Evolutionary conservation across 2,797 vertebrate genomes (phyloP).

Genomic region (Thunnus albacares): DNA sequence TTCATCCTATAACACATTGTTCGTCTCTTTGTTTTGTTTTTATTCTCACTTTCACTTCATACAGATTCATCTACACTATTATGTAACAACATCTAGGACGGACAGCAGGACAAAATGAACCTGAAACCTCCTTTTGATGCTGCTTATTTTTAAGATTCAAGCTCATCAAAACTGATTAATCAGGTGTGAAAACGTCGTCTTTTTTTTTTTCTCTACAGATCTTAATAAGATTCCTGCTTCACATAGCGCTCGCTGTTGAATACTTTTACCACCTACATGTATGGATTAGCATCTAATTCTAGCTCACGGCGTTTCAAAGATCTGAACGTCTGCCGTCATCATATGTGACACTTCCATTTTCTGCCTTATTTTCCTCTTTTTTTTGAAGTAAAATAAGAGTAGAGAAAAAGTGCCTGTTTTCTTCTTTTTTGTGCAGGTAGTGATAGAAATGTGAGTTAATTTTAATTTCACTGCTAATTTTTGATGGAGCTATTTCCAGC

Average conservation of each 20-base stretch:
- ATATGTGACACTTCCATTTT: constrained; percentile 3
- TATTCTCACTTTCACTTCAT: too few relatives aligned
- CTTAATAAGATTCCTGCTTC: constrained; percentile 1
- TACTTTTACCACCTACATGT: constrained; percentile 19
- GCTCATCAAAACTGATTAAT: not conserved
- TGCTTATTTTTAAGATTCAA: not conserved
- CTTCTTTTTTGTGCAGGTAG: too few relatives aligned
- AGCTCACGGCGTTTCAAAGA: constrained; percentile 20
- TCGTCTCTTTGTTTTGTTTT: too few relatives aligned
- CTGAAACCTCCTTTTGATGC: not conserved
- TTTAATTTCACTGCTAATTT: constrained; percentile 15
- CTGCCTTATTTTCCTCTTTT: not conserved
- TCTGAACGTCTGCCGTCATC: not conserved
- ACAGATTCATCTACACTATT: not conserved
- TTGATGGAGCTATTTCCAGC: constrained; percentile 17
- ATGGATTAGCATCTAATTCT: constrained; percentile 21
- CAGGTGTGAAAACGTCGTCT: too few relatives aligned
- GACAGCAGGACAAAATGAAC: not conserved
- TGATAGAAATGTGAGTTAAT: not conserved
- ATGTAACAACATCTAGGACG: not conserved
- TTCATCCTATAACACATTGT: too few relatives aligned
- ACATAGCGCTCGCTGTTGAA: not conserved
- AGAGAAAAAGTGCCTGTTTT: too few relatives aligned
- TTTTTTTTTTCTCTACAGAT: too few relatives aligned
- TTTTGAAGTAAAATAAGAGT: constrained; percentile 11